Base-by-base conservation (phyloP, 1,140 invertebrate species). In the Whitmania pigra region DNA sequence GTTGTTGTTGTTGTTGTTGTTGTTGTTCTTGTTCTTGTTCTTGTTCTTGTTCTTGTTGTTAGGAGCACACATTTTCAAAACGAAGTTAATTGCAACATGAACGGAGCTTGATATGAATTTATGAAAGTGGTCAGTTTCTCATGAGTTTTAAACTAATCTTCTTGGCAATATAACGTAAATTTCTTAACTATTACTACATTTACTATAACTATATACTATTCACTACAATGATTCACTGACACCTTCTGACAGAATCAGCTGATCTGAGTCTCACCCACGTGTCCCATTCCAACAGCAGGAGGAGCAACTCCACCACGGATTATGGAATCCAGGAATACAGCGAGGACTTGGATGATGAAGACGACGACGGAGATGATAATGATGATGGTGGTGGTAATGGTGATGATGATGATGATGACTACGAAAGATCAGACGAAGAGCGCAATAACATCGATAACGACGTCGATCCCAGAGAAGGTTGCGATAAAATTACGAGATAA, bases 331-430 rank as follows among this genome's bases (percentile, higher is more conserved):
- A 63, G 22, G 57, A 63, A 25, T 63, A 63, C 29, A 31, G 29
- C 18, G 57, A 63, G 18, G 57, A 22, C 57, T 0, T 2, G 22
- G 57, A 63, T 17, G 57, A 63, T 15, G 57, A 63, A 15, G 57
- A 63, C 11, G 57, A 63, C 29, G 57, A 63, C 29, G 15, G 22
- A 4, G 29, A 17, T 4, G 57, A n/a, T 13, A 7, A 17, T 20
- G 57, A n/a, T 31, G 57, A 17, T 7, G 57, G 11, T 57, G 54
- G 25, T 57, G 25, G 9, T 57, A 9, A 5, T 3, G 54, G 5
- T 57, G 54, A 5, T 57, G 54, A 57, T 57, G 54, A 57, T 63
- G 29, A 63, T 63, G 57, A 63, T 63, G 57, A 31, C 0, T 31
- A 63, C 57, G 22, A 63, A 13, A 31, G 29, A 25, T 22, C 22